Percentiles rank a stretch among this genome's conserved stretches.
phyloP scores from a whole-genome alignment of 2,888 invertebrate genomes.

The Monochamus alternatus region DNA sequence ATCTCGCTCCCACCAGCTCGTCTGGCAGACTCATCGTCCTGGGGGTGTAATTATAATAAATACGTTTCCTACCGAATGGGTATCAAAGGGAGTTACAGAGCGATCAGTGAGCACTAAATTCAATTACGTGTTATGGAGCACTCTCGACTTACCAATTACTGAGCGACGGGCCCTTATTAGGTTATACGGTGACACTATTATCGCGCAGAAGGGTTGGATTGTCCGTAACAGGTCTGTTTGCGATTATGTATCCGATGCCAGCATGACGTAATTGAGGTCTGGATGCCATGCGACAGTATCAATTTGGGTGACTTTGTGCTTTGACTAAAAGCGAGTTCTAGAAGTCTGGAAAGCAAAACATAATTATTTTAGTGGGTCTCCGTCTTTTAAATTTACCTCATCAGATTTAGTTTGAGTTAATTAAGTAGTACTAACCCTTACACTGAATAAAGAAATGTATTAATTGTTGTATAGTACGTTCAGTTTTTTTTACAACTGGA shows the following conservation, averaged over 20 bases:
- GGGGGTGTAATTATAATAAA: conserved; percentile 62
- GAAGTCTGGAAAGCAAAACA: background rate
- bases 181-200: conserved; percentile 53
- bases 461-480: too few relatives aligned
- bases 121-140: conserved; percentile 64
- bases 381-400: too few relatives aligned
- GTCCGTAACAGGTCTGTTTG: conserved; percentile 20
- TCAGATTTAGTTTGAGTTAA: too few relatives aligned
- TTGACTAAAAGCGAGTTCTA: background rate
- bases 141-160: conserved; percentile 69
- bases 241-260: conserved; percentile 12
- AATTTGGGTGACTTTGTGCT: conserved; percentile 1
- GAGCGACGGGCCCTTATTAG: conserved; percentile 68
- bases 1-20: background rate
- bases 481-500: too few relatives aligned
- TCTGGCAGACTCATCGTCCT: conserved; percentile 9
- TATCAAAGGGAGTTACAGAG: conserved; percentile 53
- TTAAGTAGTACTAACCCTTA: too few relatives aligned
- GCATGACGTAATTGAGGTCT: background rate
- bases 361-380: background rate
- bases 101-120: conserved; percentile 59
- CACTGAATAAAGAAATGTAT: too few relatives aligned
- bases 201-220: conserved; percentile 34
- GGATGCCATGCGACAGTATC: conserved; percentile 7
- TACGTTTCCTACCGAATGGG: conserved; percentile 64